Base-by-base conservation (phyloP, 2,888 invertebrate genomes). In the Stenolophus ochropezus region DNA sequence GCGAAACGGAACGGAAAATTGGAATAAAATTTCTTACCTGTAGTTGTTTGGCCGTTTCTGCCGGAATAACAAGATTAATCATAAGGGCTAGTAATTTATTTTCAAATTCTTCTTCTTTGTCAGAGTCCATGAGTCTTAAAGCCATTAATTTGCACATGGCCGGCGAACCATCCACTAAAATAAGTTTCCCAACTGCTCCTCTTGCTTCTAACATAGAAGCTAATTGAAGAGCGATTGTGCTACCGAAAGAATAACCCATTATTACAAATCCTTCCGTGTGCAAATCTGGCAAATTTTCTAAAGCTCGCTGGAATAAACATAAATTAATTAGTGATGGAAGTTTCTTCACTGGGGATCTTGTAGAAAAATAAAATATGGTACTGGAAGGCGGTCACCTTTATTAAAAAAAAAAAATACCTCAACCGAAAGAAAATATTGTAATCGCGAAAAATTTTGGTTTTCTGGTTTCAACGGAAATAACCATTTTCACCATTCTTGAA, bases 171-270 rank as follows among this genome's bases (percentile, higher is more conserved):
- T 98, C 98, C 69, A 98, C 91, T 11, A 96, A 91, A 85, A 94
- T 90, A 0, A 96, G 85, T 53, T 91, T 90, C 1, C 95, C 95
- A 11, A 86, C 89, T 76, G 90, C 90, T 84, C 94, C 95, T 85
- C 91, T 90, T 4, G 89, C 89, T 88, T 96, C 96, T 47, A 98
- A 89, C 85, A 92, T 91, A 5, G 92, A 89, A 2, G 94, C 94
- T 82, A 98, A 89, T 87, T 97, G 96, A 80, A 97, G 89, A 0
- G 95, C 94, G 18, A 97, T 90, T 20, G 95, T 88, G 0, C 94
- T 91, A 58, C 98, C 98, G 86, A 94, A 98, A 11, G 98, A 98
- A 90, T 98, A 98, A 1, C 96, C 97, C 11, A 95, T 91, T 0
- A 98, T 87, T 82, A 92, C 92, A 89, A 95, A 97, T 0, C 91